A percentile compares a stretch with the other conserved stretches of the same genome.
phyloP scores from a whole-genome alignment of 2,113 vertebrate species.

The Antidorcas marsupialis region DNA sequence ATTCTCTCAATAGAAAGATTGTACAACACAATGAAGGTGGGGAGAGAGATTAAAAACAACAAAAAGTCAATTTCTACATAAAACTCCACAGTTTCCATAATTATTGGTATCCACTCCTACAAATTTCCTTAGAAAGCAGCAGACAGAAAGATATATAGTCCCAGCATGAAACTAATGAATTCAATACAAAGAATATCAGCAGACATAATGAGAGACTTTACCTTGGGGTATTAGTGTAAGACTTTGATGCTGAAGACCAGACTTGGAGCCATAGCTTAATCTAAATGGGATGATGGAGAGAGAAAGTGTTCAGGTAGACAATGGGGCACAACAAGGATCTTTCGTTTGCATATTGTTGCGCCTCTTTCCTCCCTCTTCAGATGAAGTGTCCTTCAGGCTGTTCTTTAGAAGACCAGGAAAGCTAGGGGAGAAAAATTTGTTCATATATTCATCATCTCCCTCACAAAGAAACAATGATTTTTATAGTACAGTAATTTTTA shows the following conservation, averaged over 20 bases:
- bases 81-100: constrained; percentile 62
- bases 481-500: background rate
- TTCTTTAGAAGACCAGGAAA: background rate
- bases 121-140: constrained; percentile 74
- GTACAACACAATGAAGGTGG: background rate
- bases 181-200: constrained; percentile 67
- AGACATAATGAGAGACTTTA: constrained; percentile 42
- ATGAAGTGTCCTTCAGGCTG: background rate
- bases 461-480: constrained; percentile 4
- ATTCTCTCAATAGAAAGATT: constrained; percentile 24
- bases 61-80: constrained; percentile 38
- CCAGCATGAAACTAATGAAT: constrained; percentile 77
- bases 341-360: background rate
- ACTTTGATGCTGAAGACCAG: constrained; percentile 59
- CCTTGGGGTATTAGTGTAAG: constrained; percentile 46
- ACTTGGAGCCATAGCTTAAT: constrained; percentile 51
- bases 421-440: background rate
- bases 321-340: constrained; percentile 30
- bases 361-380: background rate
- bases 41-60: background rate
- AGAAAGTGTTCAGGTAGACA: background rate
- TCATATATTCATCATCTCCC: background rate
- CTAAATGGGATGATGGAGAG: constrained; percentile 37
- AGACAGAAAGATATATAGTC: constrained; percentile 72
- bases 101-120: constrained; percentile 56